These are phyloP conservation scores for Chaetodon auriga DNA, from an alignment of 2,113 vertebrate genomes.

Conservation along the genomic window DNA sequence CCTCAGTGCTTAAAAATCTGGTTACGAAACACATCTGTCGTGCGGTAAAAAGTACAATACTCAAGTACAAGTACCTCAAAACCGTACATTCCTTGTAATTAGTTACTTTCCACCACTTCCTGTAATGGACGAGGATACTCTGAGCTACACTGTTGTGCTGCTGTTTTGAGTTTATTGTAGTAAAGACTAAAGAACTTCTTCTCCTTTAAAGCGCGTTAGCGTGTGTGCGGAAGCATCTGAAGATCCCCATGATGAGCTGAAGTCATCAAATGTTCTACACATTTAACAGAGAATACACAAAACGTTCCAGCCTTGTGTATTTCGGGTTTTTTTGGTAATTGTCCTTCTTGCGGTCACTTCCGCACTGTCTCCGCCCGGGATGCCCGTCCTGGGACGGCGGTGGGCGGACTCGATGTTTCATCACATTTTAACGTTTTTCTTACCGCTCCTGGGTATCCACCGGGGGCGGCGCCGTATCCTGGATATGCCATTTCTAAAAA, in stretches of 20 bases:
- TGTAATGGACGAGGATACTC: too few relatives aligned
- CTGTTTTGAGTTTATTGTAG: too few relatives aligned
- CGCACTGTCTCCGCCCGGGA: neutral
- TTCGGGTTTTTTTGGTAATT: too few relatives aligned
- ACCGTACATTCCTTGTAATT: too few relatives aligned
- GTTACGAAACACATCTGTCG: neutral
- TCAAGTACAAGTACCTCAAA: neutral
- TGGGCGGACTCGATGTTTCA: neutral
- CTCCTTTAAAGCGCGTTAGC: too few relatives aligned
- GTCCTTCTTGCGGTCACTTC: neutral
- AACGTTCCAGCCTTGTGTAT: too few relatives aligned
- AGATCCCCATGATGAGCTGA: too few relatives aligned
- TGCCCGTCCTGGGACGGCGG: neutral
- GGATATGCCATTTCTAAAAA: slow-evolving; percentile 68
- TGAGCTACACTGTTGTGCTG: too few relatives aligned
- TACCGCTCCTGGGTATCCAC: slow-evolving; percentile 70
- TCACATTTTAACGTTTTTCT: neutral
- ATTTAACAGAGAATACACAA: neutral
- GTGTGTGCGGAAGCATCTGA: neutral
- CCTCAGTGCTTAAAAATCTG: neutral
- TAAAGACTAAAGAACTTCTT: too few relatives aligned
- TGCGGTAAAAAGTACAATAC: neutral
- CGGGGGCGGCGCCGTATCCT: slow-evolving; percentile 73
- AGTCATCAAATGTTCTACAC: too few relatives aligned
- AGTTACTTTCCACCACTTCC: too few relatives aligned